These are phyloP conservation scores for Laticauda laticaudata DNA, from an alignment of 2,113 vertebrate species.

Conservation along the genomic window DNA sequence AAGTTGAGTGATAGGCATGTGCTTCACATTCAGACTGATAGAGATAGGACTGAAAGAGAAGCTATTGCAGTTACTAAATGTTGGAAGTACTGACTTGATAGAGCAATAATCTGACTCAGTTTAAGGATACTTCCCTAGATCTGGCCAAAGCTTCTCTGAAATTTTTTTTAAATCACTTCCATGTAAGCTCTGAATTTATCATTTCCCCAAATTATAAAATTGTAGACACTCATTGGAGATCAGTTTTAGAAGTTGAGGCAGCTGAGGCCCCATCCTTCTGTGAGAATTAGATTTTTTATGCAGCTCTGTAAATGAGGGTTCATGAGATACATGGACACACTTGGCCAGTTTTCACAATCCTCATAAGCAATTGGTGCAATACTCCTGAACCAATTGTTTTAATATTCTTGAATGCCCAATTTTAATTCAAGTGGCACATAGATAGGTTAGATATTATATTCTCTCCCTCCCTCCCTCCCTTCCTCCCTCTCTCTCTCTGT, in stretches of 20 bases:
- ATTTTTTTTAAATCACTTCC: neutral
- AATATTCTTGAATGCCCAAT: neutral
- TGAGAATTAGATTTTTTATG: neutral
- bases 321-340: fast-evolving
- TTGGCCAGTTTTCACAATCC: neutral
- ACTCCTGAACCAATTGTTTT: neutral
- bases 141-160: neutral
- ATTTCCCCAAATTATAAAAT: neutral
- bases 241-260: neutral
- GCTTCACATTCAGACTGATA: neutral
- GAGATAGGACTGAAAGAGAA: neutral
- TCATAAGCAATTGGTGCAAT: neutral
- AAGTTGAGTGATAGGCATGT: neutral
- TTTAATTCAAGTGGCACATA: too few species aligned
- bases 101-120: neutral
- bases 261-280: neutral
- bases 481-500: too few species aligned
- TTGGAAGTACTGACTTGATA: neutral
- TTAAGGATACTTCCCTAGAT: neutral
- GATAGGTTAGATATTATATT: too few species aligned
- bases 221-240: neutral
- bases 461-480: too few species aligned
- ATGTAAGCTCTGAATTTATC: neutral
- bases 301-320: fast-evolving
- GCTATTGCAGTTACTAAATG: neutral